A percentile compares a stretch with the other conserved stretches of the same genome.
Conservation (phyloP, 1,140 invertebrate species). For the Thaumatotibia leucotreta region DNA sequence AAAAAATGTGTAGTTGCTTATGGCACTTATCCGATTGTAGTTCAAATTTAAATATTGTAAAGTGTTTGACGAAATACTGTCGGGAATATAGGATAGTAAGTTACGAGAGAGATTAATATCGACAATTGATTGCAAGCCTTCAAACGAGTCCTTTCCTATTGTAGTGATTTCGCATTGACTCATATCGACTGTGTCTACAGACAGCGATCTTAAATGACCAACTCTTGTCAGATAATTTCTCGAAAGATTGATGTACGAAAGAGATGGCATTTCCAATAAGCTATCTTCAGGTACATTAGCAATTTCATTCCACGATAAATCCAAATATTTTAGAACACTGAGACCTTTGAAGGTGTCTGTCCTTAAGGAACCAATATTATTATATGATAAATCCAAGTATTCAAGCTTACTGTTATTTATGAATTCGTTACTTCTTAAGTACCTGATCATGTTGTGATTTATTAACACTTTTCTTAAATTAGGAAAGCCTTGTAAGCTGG, state of each 20-base stretch:
- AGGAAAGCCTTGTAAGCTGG: constrained; percentile 79
- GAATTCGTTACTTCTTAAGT: constrained; percentile 78
- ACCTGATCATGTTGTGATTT: constrained; percentile 78
- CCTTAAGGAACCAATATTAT: constrained; percentile 77
- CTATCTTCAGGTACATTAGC: constrained; percentile 73
- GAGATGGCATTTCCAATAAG: constrained; percentile 74
- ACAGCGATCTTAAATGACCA: constrained; percentile 76
- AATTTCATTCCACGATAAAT: constrained; percentile 83
- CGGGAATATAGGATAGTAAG: constrained; percentile 77
- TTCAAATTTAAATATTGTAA: constrained; percentile 79
- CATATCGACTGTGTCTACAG: constrained; percentile 76
- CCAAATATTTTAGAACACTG: constrained; percentile 76
- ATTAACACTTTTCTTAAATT: constrained; percentile 77
- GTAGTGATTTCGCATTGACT: constrained; percentile 79
- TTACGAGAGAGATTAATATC: constrained; percentile 79
- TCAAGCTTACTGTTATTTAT: constrained; percentile 78
- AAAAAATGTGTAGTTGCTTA: constrained; percentile 77
- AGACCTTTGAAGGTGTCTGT: constrained; percentile 77
- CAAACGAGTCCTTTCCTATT: constrained; percentile 75
- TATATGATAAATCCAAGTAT: constrained; percentile 80
- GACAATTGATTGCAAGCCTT: constrained; percentile 72
- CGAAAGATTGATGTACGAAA: constrained; percentile 78
- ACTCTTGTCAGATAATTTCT: constrained; percentile 81
- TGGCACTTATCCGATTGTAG: constrained; percentile 69
- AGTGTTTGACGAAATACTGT: constrained; percentile 74